These are phyloP conservation scores for Sturnira hondurensis DNA, from an alignment of 2,113 vertebrate genomes.

Conservation along the genomic window DNA sequence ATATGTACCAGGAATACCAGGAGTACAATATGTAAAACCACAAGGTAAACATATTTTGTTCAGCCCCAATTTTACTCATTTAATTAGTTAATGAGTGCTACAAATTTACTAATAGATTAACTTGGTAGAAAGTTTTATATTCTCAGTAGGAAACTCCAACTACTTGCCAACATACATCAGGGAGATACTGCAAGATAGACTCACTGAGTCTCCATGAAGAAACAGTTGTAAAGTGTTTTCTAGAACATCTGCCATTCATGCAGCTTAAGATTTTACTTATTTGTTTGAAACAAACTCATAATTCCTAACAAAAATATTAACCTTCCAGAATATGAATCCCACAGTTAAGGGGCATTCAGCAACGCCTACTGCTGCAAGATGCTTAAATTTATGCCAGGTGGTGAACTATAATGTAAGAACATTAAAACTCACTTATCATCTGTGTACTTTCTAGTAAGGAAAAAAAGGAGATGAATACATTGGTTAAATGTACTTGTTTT, in stretches of 20 bases:
- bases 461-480: neutral
- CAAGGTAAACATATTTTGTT: neutral
- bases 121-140: neutral
- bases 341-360: neutral
- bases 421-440: neutral
- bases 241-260: neutral
- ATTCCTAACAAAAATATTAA: conserved; percentile 16
- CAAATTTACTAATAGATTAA: neutral
- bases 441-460: neutral
- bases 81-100: neutral
- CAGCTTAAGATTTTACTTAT: conserved; percentile 10
- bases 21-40: neutral
- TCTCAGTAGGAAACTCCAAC: neutral
- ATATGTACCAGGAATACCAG: neutral
- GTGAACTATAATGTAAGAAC: neutral
- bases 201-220: neutral
- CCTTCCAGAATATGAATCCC: neutral
- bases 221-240: neutral
- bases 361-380: neutral
- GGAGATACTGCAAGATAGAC: neutral
- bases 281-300: conserved; percentile 4
- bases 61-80: neutral
- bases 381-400: neutral
- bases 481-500: neutral
- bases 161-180: neutral